Evolutionary conservation across 2,888 invertebrate species (phyloP).

Genomic region (Dyspetes luteomarginatus): DNA sequence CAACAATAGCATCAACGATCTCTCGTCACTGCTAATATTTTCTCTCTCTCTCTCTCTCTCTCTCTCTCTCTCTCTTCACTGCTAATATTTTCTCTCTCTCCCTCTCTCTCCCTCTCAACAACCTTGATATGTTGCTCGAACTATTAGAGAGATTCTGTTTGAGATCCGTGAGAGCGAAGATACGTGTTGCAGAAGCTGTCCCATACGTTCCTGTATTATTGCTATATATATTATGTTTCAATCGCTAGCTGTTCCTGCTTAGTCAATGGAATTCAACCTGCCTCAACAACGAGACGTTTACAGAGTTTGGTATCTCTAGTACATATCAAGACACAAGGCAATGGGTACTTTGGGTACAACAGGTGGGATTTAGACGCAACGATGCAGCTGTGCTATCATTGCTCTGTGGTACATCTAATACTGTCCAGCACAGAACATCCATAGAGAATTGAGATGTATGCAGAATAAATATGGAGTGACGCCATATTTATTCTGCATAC

Average conservation of each 20-base stretch:
- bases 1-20: constrained; percentile 24
- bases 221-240: neutral
- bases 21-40: neutral
- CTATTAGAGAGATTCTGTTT: no score
- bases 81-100: neutral
- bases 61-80: neutral
- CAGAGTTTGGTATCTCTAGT: constrained; percentile 7
- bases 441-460: neutral
- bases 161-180: constrained; percentile 20
- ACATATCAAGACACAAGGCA: constrained; percentile 4
- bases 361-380: constrained; percentile 50
- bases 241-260: constrained; percentile 16
- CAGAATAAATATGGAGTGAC: neutral
- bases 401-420: constrained; percentile 14
- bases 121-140: neutral
- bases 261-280: constrained; percentile 43
- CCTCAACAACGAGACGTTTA: constrained; percentile 1
- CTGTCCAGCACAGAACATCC: neutral
- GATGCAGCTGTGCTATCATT: neutral
- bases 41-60: neutral
- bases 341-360: constrained; percentile 47
- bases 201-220: neutral
- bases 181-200: neutral
- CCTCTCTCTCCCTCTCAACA: no score
- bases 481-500: no score